Conservation (phyloP, 2,797 vertebrate genomes). For the Lutjanus argentimaculatus region DNA sequence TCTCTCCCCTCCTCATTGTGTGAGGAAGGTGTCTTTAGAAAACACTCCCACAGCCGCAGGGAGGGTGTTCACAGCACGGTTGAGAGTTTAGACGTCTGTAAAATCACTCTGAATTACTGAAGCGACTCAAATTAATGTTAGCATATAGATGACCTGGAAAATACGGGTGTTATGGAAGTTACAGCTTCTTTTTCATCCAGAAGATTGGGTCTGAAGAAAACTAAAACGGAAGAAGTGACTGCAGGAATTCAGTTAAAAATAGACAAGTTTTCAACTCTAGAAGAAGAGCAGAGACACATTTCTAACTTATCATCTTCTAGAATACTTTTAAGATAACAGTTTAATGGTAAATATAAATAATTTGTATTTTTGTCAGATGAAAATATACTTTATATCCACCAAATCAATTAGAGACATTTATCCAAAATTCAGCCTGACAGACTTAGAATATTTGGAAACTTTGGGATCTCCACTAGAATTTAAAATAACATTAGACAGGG, state of each 20-base stretch:
- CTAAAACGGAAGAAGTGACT: neutral
- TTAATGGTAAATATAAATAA: too few species aligned
- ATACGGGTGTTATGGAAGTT: neutral
- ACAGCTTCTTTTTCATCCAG: neutral
- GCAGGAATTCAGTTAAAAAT: too few species aligned
- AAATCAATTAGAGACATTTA: neutral
- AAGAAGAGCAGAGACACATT: neutral
- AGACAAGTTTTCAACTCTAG: neutral
- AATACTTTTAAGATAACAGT: neutral
- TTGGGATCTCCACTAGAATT: neutral
- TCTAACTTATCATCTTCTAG: neutral
- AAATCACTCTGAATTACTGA: slow-evolving; percentile 37
- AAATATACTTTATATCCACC: neutral
- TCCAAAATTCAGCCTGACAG: neutral
- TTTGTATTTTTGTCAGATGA: neutral
- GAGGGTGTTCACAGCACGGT: slow-evolving; percentile 20
- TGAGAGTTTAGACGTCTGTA: slow-evolving; percentile 12
- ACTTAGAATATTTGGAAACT: neutral
- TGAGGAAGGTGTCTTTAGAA: slow-evolving; percentile 39
- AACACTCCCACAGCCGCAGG: slow-evolving; percentile 37
- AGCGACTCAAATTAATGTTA: slow-evolving; percentile 44
- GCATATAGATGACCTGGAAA: slow-evolving; percentile 39
- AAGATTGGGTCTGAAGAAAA: neutral
- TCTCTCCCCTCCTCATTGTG: neutral
- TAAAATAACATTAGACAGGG: neutral